phyloP scores from a whole-genome alignment of 1,140 invertebrate genomes.

The Papilio helenus region DNA sequence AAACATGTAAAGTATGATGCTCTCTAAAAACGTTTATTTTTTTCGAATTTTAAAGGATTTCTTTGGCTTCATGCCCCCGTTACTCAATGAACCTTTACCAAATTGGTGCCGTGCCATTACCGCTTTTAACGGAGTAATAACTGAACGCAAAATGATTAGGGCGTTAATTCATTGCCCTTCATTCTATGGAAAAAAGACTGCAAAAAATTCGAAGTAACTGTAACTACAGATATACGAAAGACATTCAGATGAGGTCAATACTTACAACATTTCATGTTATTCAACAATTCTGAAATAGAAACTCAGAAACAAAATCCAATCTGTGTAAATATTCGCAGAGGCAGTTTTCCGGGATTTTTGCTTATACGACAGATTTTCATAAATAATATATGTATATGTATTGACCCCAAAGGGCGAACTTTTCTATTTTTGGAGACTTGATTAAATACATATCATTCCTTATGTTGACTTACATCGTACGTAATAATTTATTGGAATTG shows the following conservation, averaged over 20 bases:
- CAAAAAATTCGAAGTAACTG: neutral
- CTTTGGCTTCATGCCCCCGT: neutral
- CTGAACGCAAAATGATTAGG: neutral
- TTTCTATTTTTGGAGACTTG: neutral
- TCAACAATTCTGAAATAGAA: too few relatives aligned
- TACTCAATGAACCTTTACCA: neutral
- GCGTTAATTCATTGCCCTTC: neutral
- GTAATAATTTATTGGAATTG: neutral
- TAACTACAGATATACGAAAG: neutral
- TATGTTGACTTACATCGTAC: neutral
- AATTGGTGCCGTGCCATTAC: neutral
- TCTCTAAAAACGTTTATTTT: constrained; percentile 24
- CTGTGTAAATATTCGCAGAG: neutral
- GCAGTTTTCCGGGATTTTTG: neutral
- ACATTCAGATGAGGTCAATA: too few relatives aligned
- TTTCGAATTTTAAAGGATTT: constrained; percentile 8
- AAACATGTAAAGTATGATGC: constrained; percentile 12
- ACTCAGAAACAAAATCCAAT: neutral
- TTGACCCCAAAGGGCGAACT: neutral
- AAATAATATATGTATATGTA: neutral
- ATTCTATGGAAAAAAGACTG: neutral
- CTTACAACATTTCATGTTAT: too few relatives aligned
- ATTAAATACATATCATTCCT: neutral
- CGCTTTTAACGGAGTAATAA: neutral
- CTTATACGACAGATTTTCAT: neutral